Evolutionary conservation across 2,113 vertebrate genomes (phyloP).

Genomic region (Chrysochloris asiatica): DNA sequence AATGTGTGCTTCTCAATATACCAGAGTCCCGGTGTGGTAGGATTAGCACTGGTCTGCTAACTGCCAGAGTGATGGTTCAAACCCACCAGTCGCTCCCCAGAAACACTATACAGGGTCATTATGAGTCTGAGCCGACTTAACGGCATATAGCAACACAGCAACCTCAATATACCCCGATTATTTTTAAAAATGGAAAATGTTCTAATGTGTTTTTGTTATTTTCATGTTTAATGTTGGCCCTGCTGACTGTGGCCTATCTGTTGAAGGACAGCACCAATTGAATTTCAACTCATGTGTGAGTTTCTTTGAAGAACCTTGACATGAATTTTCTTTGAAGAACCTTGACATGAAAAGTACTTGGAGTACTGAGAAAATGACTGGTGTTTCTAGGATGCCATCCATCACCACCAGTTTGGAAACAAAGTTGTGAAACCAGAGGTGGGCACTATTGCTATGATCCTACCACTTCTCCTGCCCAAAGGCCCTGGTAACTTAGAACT

Average conservation of each 20-base stretch:
- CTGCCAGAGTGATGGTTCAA: too few relatives aligned
- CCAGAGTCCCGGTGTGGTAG: too few relatives aligned
- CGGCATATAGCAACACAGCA: too few relatives aligned
- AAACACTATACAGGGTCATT: too few relatives aligned
- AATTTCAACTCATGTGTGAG: neutral
- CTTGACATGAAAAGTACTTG: neutral
- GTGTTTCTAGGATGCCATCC: neutral
- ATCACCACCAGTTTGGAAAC: conserved; percentile 1
- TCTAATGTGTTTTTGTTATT: neutral
- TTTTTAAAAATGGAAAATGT: neutral
- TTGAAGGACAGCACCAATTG: neutral
- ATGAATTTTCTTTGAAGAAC: neutral
- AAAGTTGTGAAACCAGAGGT: conserved; percentile 13
- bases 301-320: neutral
- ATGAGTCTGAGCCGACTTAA: too few relatives aligned
- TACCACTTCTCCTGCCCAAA: neutral
- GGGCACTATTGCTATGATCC: neutral
- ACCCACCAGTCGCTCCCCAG: too few relatives aligned
- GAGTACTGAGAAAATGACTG: neutral
- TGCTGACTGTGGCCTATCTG: neutral
- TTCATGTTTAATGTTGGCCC: neutral
- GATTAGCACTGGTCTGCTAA: too few relatives aligned
- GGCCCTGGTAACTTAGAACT: neutral
- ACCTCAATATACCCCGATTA: too few relatives aligned
- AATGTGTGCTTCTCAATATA: neutral